phyloP scores from a whole-genome alignment of 2,888 invertebrate genomes.

The Leptopilina drosophilae region DNA sequence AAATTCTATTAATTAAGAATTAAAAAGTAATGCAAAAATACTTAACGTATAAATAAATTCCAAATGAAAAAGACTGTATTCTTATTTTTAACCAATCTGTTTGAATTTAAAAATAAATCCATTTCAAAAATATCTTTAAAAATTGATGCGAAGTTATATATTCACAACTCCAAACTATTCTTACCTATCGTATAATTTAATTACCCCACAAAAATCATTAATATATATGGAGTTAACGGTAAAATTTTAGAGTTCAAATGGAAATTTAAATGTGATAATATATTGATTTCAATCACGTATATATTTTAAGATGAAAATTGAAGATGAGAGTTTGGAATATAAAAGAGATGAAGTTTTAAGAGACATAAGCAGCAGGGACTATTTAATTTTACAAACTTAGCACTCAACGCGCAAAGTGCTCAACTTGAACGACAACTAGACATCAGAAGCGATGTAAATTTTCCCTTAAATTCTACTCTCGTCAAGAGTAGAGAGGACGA shows the following conservation, averaged over 20 bases:
- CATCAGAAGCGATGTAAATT: conserved; percentile 44
- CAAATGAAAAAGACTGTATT: too few species aligned
- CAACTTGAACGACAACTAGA: conserved; percentile 48
- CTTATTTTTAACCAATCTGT: too few species aligned
- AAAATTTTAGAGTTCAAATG: neutral
- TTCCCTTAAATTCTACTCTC: conserved; percentile 48
- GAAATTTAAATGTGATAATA: conserved; percentile 2
- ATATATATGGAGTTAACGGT: too few species aligned
- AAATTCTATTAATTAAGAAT: too few species aligned
- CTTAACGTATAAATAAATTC: too few species aligned
- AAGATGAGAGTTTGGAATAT: conserved; percentile 12
- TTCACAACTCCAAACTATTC: too few species aligned
- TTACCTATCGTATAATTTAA: too few species aligned
- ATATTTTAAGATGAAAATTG: conserved; percentile 15
- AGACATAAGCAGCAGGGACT: conserved; percentile 41
- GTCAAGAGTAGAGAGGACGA: conserved; percentile 16
- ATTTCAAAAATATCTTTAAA: too few species aligned
- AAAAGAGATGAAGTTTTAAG: conserved; percentile 15
- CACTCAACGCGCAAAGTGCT: conserved; percentile 49
- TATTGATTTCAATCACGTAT: conserved; percentile 2
- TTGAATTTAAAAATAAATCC: too few species aligned
- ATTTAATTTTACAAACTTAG: conserved; percentile 54
- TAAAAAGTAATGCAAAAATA: too few species aligned
- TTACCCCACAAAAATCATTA: too few species aligned
- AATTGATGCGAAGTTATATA: too few species aligned